These are phyloP conservation scores for Hydrophis major DNA, from an alignment of 2,797 vertebrate species.

Conservation along the genomic window DNA sequence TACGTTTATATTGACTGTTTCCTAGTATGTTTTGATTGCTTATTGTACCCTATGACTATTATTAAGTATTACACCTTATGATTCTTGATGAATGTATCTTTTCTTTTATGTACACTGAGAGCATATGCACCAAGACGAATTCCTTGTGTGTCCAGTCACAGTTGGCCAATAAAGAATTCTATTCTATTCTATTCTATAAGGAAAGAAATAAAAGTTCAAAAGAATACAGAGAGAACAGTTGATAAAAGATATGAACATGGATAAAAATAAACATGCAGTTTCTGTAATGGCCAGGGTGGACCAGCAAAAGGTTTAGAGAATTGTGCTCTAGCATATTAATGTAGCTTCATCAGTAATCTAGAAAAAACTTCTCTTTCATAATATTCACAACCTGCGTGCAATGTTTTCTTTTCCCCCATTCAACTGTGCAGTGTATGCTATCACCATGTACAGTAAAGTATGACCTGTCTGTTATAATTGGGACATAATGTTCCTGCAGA, in stretches of 20 bases:
- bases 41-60: too few species aligned
- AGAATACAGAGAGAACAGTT: constrained; percentile 1
- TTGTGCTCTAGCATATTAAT: not conserved
- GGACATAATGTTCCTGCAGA: not conserved
- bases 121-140: too few species aligned
- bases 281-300: not conserved
- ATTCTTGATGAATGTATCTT: too few species aligned
- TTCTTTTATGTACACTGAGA: too few species aligned
- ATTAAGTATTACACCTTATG: too few species aligned
- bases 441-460: not conserved
- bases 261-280: constrained; percentile 26
- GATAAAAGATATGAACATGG: constrained; percentile 13
- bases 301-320: not conserved
- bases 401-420: not conserved
- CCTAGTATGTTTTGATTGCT: too few species aligned
- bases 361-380: constrained; percentile 24
- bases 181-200: not conserved
- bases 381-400: not conserved
- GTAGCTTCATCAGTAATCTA: constrained; percentile 39
- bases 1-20: too few species aligned
- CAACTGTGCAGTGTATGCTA: too few species aligned
- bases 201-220: not conserved
- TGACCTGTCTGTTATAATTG: not conserved
- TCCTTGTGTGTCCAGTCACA: too few species aligned
- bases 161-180: too few species aligned